Evolutionary conservation across 2,888 invertebrate species (phyloP).

Genomic region (Perizoma flavofasciatum): DNA sequence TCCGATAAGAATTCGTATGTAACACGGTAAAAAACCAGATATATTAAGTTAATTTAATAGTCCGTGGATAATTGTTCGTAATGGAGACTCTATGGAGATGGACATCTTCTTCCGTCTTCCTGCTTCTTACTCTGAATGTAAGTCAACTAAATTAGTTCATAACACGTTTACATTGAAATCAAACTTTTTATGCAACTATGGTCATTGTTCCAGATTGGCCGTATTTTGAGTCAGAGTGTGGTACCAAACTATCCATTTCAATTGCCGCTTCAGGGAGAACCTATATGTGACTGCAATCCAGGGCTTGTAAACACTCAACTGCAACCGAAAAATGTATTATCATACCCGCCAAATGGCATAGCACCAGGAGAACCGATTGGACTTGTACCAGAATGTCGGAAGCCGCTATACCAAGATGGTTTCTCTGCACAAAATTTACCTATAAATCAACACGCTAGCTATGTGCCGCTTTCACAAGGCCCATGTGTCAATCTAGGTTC

Average conservation of each 20-base stretch:
- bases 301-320: constrained; percentile 14
- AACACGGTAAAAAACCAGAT: constrained; percentile 49
- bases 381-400: constrained; percentile 11
- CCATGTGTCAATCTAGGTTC: constrained; percentile 2
- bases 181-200: constrained; percentile 16
- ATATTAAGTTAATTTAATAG: constrained; percentile 60
- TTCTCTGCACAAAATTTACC: constrained; percentile 1
- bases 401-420: constrained; percentile 8
- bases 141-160: constrained; percentile 41
- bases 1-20: constrained; percentile 51
- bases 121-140: constrained; percentile 52
- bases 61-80: constrained; percentile 50
- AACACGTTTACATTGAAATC: constrained; percentile 14
- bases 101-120: constrained; percentile 46
- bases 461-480: constrained; percentile 8
- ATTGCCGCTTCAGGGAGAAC: constrained; percentile 21
- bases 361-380: constrained; percentile 2
- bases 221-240: constrained; percentile 31
- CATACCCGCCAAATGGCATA: constrained; percentile 18
- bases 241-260: constrained; percentile 23
- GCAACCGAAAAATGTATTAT: constrained; percentile 19
- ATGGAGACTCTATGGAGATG: constrained; percentile 56
- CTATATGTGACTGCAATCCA: constrained; percentile 6
- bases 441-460: constrained; percentile 12
- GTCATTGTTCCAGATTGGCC: constrained; percentile 41